Evolutionary conservation across 2,888 invertebrate genomes (phyloP).

Genomic region (Eurytoma adleriae): DNA sequence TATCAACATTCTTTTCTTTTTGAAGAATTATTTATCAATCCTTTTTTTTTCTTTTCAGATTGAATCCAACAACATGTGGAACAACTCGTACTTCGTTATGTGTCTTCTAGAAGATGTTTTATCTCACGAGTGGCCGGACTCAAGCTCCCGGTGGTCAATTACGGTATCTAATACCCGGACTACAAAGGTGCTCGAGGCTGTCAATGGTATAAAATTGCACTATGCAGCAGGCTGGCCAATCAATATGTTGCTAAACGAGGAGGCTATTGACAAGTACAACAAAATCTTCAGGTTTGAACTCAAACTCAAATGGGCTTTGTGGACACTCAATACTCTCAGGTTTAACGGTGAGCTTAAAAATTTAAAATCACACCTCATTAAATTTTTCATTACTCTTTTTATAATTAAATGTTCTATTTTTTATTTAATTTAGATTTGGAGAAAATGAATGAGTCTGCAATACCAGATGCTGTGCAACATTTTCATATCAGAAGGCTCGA

Average conservation of each 20-base stretch:
- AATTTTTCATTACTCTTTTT: not conserved
- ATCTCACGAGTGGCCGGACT: constrained; percentile 75
- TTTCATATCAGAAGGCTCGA: constrained; percentile 76
- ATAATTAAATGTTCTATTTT: not conserved
- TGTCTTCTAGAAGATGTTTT: constrained; percentile 77
- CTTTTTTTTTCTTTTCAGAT: constrained; percentile 67
- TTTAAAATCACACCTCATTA: not conserved
- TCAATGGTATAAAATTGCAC: constrained; percentile 69
- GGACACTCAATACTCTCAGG: constrained; percentile 77
- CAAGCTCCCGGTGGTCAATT: constrained; percentile 72
- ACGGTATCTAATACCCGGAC: constrained; percentile 65
- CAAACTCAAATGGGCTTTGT: constrained; percentile 79
- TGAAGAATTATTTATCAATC: constrained; percentile 6
- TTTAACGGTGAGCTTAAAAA: constrained; percentile 70
- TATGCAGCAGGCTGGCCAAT: constrained; percentile 75
- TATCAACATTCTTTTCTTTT: not conserved
- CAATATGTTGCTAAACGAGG: constrained; percentile 71
- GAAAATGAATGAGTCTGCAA: not conserved
- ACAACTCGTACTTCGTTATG: constrained; percentile 75
- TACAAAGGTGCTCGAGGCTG: constrained; percentile 68
- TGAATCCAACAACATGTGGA: constrained; percentile 76
- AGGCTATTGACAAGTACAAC: constrained; percentile 71
- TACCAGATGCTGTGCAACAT: constrained; percentile 64
- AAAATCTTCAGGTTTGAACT: constrained; percentile 77
- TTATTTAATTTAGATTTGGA: constrained; percentile 46